phyloP scores from a whole-genome alignment of 2,888 invertebrate genomes.

The Bedellia somnulentella region DNA sequence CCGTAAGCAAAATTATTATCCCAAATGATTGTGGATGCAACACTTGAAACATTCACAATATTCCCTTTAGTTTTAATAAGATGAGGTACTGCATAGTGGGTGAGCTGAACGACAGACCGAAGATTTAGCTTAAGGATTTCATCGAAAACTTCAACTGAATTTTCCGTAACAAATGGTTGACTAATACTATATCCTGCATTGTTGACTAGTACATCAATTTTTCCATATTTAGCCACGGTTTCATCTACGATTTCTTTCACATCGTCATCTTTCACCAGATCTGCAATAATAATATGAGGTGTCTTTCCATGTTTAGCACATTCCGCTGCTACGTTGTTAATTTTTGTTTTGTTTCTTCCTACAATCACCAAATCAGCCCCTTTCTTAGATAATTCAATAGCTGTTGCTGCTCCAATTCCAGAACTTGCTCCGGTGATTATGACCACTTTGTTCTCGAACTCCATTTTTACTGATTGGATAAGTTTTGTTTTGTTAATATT shows the following conservation, averaged over 20 bases:
- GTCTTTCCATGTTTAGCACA: constrained; percentile 16
- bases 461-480: too few species aligned
- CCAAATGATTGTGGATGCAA: constrained; percentile 7
- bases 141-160: constrained; percentile 18
- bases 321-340: constrained; percentile 17
- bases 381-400: constrained; percentile 20
- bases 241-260: constrained; percentile 13
- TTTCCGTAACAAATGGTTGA: constrained; percentile 14
- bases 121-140: constrained; percentile 19
- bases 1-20: constrained; percentile 12
- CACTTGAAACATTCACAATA: too few species aligned
- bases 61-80: constrained; percentile 21
- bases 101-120: constrained; percentile 16
- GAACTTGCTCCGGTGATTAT: constrained; percentile 34
- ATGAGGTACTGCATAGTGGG: constrained; percentile 17
- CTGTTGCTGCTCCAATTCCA: constrained; percentile 26
- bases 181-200: constrained; percentile 15
- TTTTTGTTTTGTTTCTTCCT: constrained; percentile 23
- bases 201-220: constrained; percentile 19
- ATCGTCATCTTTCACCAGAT: constrained; percentile 17
- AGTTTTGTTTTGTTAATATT: too few species aligned
- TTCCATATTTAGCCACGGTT: constrained; percentile 16
- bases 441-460: constrained; percentile 26
- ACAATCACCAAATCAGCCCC: constrained; percentile 25
- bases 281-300: constrained; percentile 15